phyloP scores from a whole-genome alignment of 2,113 vertebrate species.

The Albula goreensis region DNA sequence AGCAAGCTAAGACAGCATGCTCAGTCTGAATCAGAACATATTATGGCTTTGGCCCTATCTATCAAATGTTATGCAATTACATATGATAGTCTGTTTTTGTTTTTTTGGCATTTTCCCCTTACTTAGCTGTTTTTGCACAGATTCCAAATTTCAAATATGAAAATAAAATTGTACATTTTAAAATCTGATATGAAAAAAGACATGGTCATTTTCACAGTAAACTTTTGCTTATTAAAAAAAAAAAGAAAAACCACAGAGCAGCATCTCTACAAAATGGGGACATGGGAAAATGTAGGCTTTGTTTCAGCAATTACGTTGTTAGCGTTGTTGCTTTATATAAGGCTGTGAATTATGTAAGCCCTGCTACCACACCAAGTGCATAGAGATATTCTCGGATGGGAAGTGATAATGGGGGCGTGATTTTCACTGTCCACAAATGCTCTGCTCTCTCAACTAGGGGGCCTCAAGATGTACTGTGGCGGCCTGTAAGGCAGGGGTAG shows the following conservation, averaged over 20 bases:
- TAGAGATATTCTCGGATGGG: not conserved
- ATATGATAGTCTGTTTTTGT: not conserved
- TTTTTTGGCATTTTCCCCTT: no score
- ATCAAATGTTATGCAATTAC: constrained; percentile 55
- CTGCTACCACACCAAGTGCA: not conserved
- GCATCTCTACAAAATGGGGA: not conserved
- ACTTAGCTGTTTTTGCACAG: not conserved
- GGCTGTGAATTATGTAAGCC: not conserved
- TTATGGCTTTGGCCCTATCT: constrained; percentile 57
- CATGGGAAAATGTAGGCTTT: constrained; percentile 31
- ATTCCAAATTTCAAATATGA: no score
- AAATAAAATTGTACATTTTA: no score
- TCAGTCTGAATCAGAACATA: constrained; percentile 48
- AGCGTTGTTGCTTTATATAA: not conserved
- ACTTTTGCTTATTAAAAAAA: no score
- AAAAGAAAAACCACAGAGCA: not conserved
- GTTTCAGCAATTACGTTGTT: not conserved
- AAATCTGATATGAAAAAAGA: no score
- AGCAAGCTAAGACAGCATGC: constrained; percentile 41
- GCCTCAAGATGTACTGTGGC: not conserved
- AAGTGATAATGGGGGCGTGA: not conserved
- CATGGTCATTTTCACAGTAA: no score
- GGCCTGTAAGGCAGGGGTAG: not conserved
- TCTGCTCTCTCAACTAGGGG: not conserved
- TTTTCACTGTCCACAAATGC: not conserved